Evolutionary conservation across 2,113 vertebrate genomes (phyloP).

Genomic region (Ammodytes dubius): DNA sequence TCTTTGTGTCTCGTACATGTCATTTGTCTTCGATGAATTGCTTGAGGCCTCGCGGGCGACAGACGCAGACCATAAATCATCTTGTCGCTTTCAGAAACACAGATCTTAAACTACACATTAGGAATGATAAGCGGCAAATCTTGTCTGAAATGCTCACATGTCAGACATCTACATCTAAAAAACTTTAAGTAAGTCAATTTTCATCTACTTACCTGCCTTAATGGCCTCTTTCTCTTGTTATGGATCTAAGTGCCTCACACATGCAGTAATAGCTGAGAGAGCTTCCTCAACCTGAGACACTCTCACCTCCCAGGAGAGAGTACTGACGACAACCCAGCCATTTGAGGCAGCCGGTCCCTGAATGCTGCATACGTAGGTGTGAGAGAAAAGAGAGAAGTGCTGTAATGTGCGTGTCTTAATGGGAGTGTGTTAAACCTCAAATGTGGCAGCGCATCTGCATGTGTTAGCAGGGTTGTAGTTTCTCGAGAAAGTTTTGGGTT

Average conservation of each 20-base stretch:
- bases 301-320: conserved; percentile 57
- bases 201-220: not conserved
- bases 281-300: conserved; percentile 39
- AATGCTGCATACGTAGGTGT: conserved; percentile 33
- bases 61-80: conserved; percentile 66
- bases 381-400: conserved; percentile 34
- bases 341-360: conserved; percentile 46
- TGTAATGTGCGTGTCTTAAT: conserved; percentile 54
- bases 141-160: conserved; percentile 26
- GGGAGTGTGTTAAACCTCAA: conserved; percentile 43
- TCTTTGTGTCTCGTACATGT: conserved; percentile 54
- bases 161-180: conserved; percentile 22
- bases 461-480: conserved; percentile 5
- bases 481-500: conserved; percentile 2
- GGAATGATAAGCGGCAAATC: conserved; percentile 29
- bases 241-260: conserved; percentile 24
- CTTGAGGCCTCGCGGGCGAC: conserved; percentile 41
- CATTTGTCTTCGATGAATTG: conserved; percentile 56
- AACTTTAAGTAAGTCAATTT: conserved; percentile 22
- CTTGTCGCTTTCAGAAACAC: conserved; percentile 31
- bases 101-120: conserved; percentile 8
- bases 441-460: conserved; percentile 36
- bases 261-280: conserved; percentile 32
- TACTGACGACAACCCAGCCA: conserved; percentile 57
- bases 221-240: not conserved